phyloP scores from a whole-genome alignment of 2,797 vertebrate species.

The Siniperca obscura region DNA sequence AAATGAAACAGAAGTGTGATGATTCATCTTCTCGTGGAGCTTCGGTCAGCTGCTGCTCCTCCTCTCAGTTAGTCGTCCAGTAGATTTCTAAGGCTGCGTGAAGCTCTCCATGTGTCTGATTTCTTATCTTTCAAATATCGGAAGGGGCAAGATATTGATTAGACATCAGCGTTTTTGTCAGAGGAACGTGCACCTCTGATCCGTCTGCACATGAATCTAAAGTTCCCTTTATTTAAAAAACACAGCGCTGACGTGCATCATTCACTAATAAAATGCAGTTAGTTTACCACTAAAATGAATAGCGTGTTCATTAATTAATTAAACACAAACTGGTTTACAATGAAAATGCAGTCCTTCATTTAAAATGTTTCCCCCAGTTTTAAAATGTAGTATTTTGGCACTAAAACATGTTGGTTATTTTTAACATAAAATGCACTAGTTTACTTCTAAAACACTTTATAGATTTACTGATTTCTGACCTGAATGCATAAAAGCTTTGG shows the following conservation, averaged over 20 bases:
- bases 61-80: not conserved
- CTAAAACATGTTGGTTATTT: not conserved
- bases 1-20: not conserved
- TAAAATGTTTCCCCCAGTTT: not conserved
- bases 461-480: conserved; percentile 20
- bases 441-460: conserved; percentile 28
- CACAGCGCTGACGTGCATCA: not conserved
- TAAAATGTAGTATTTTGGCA: not conserved
- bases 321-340: not conserved
- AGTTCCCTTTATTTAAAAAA: not conserved
- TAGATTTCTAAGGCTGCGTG: not conserved
- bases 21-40: not conserved
- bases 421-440: conserved; percentile 36
- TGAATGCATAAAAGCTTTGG: conserved; percentile 14
- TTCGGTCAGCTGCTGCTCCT: not conserved
- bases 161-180: not conserved
- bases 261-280: not conserved
- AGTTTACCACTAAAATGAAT: conserved; percentile 5
- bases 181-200: not conserved
- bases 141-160: not conserved
- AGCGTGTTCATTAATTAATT: not conserved
- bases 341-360: not conserved
- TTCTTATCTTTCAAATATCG: not conserved
- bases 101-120: not conserved
- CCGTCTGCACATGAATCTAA: not conserved